Conservation (phyloP, 2,113 vertebrate species). For the Datnioides undecimradiatus region DNA sequence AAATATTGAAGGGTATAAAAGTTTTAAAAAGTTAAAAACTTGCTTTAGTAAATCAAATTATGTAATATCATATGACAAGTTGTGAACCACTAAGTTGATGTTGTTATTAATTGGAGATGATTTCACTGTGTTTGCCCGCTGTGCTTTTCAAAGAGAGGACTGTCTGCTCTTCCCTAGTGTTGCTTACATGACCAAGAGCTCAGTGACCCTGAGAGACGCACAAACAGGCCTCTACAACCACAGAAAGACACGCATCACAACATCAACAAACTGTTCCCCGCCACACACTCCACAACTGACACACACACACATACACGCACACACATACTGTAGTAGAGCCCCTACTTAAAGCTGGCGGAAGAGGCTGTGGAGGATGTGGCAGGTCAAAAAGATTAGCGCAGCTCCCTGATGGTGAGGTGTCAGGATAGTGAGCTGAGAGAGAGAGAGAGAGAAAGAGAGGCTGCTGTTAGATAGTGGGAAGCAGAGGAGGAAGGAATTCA, state of each 20-base stretch:
- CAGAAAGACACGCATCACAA: constrained; percentile 14
- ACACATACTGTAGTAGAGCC: constrained; percentile 36
- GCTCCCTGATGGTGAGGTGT: constrained; percentile 62
- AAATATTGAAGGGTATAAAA: background rate
- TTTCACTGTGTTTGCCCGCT: background rate
- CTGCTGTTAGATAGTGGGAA: background rate
- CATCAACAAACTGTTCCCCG: constrained; percentile 18
- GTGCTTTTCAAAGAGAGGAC: constrained; percentile 22
- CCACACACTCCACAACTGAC: constrained; percentile 9
- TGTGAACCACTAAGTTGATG: background rate
- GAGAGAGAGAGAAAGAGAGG: background rate
- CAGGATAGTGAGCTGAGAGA: constrained; percentile 29
- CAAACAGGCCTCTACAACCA: constrained; percentile 42
- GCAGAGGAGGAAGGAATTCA: background rate
- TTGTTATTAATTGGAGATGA: background rate
- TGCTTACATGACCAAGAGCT: constrained; percentile 45
- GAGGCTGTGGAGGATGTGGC: constrained; percentile 62
- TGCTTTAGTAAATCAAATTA: background rate
- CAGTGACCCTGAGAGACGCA: constrained; percentile 32
- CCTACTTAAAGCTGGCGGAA: constrained; percentile 59
- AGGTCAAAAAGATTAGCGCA: constrained; percentile 71
- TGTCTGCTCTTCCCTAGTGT: constrained; percentile 31
- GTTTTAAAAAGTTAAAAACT: background rate
- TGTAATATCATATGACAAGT: background rate
- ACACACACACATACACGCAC: constrained; percentile 38